phyloP scores from a whole-genome alignment of 2,113 vertebrate genomes.

The Phocoena sinus region DNA sequence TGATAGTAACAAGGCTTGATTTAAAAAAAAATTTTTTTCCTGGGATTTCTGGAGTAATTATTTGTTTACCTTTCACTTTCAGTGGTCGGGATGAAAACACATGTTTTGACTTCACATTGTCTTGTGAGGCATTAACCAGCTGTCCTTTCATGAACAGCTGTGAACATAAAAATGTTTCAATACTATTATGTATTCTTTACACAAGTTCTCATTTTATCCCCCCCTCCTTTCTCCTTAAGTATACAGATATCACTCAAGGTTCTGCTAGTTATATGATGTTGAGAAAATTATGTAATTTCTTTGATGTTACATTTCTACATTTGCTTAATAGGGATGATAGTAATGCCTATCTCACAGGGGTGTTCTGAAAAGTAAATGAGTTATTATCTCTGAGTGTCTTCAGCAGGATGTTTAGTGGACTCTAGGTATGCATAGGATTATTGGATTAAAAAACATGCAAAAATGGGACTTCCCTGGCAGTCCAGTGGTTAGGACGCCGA shows the following conservation, averaged over 20 bases:
- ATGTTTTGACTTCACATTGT: neutral
- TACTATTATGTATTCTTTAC: neutral
- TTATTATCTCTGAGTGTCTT: neutral
- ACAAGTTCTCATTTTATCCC: neutral
- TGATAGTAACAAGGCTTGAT: neutral
- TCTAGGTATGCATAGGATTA: neutral
- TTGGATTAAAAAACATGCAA: neutral
- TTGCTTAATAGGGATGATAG: neutral
- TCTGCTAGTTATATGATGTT: neutral
- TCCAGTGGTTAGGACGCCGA: too few species aligned
- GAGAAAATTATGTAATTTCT: neutral
- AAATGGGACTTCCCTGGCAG: too few species aligned
- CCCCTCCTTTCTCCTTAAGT: neutral
- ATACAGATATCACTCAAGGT: neutral
- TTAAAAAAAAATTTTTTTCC: neutral
- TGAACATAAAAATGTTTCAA: neutral
- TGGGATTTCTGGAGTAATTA: neutral
- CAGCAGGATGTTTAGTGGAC: neutral
- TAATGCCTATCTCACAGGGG: neutral
- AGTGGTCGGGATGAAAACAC: neutral
- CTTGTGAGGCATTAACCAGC: neutral
- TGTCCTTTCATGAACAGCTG: neutral
- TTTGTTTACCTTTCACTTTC: neutral
- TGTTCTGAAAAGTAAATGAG: conserved; percentile 5
- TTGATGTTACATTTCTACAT: neutral